Evolutionary conservation across 2,888 invertebrate genomes (phyloP).

Genomic region (Drosophila buzzatii): DNA sequence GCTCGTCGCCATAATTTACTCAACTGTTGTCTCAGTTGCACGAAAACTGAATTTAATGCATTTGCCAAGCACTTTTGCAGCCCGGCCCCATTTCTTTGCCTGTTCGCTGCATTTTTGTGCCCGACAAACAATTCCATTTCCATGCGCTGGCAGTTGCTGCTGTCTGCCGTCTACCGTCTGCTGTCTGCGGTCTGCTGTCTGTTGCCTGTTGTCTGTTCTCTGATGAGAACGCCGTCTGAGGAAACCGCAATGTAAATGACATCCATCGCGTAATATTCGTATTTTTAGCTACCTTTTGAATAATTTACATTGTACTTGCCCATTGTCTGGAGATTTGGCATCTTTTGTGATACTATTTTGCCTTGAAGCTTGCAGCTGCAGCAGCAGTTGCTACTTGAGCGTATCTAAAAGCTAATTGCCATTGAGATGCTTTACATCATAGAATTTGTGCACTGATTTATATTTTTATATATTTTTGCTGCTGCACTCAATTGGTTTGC

Average conservation of each 20-base stretch:
- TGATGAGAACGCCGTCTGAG: constrained; percentile 25
- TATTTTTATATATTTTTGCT: constrained; percentile 8
- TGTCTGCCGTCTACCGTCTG: constrained; percentile 10
- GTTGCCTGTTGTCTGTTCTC: constrained; percentile 17
- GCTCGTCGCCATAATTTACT: constrained; percentile 74
- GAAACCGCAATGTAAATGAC: constrained; percentile 66
- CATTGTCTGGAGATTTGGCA: constrained; percentile 69
- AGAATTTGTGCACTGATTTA: constrained; percentile 36
- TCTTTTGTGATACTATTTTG: constrained; percentile 50
- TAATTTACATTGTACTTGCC: constrained; percentile 72
- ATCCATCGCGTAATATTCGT: constrained; percentile 69
- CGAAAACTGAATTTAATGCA: constrained; percentile 77
- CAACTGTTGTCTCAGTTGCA: constrained; percentile 78
- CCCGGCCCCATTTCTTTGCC: constrained; percentile 10
- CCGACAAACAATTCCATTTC: constrained; percentile 57
- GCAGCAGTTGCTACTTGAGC: constrained; percentile 15
- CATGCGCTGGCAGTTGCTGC: constrained; percentile 36
- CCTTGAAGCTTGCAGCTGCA: constrained; percentile 22
- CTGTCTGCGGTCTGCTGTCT: neutral
- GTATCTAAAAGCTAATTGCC: constrained; percentile 56
- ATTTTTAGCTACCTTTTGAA: constrained; percentile 72
- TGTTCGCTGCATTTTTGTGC: constrained; percentile 17
- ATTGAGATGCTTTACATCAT: constrained; percentile 47
- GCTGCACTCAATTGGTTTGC: constrained; percentile 31
- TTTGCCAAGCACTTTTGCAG: constrained; percentile 70